phyloP scores from a whole-genome alignment of 2,113 vertebrate genomes.

The Ophiodon elongatus region DNA sequence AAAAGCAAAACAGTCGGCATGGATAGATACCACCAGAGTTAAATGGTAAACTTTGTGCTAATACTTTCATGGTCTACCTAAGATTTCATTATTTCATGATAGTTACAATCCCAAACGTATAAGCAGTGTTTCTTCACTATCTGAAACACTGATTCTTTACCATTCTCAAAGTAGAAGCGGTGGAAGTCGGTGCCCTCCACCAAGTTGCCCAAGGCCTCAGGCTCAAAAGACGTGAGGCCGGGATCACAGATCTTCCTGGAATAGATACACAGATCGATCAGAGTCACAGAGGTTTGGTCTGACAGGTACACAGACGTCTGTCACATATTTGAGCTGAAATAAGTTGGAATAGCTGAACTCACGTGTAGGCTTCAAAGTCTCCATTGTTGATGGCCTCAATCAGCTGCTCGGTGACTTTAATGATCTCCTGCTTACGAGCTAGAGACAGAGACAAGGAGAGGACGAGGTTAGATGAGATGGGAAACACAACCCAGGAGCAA shows the following conservation, averaged over 20 bases:
- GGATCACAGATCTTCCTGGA: conserved; percentile 97
- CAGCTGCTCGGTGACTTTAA: conserved; percentile 97
- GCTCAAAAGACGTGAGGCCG: conserved; percentile 96
- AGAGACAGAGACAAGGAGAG: conserved; percentile 37
- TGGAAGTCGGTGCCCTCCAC: conserved; percentile 99
- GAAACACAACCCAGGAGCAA: neutral
- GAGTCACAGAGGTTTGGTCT: rapidly evolving
- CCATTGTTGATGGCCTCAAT: conserved; percentile 99
- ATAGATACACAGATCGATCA: neutral
- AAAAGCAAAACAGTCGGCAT: neutral
- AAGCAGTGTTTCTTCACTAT: too few species aligned
- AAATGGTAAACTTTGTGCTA: neutral
- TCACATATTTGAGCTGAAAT: neutral
- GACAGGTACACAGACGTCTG: neutral
- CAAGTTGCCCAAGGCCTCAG: conserved; percentile 96
- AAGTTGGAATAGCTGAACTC: conserved; percentile 67
- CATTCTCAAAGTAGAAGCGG: conserved; percentile 98
- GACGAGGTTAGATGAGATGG: neutral
- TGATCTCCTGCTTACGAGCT: conserved; percentile 99
- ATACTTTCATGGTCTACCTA: neutral
- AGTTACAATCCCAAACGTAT: neutral
- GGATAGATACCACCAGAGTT: neutral
- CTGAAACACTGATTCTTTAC: conserved; percentile 73
- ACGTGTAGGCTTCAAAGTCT: conserved; percentile 99
- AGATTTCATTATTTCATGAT: neutral